Base-by-base conservation (phyloP, 2,797 vertebrate species). In the Cynodonichthys magdalenae region DNA sequence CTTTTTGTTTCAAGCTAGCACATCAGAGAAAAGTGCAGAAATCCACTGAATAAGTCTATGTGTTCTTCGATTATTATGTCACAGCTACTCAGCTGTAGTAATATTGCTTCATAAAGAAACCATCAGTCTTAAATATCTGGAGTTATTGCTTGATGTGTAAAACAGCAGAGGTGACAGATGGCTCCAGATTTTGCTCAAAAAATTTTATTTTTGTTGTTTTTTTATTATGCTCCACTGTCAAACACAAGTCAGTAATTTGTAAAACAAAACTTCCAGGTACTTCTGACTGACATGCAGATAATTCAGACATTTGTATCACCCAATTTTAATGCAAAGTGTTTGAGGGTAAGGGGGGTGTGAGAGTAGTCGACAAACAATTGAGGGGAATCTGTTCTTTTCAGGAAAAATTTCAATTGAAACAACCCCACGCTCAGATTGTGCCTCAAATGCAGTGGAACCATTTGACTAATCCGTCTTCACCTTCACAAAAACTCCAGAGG, bases 371-470 rank as follows among this genome's bases (percentile, higher is more conserved):
- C 66, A 55, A 60, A 53, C 69, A 66, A 63, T 55, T 69, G 44
- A 68, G 53, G 18, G 46, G 46, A 77, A 50, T 74, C 51, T 49
- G 55, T 31, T 69, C 46, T 68, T 75, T 74, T 72, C 63, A 70
- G 66, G 83, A 75, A 87, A 87, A 89, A 15, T 85, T n/a, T 84
- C 78, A 85, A 92, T 95, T 86, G 73, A 74, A 84, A 87, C 85
- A 83, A 82, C 75, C 69, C 36, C 67, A 82, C 89, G 69, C 72
- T 89, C 87, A 91, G 91, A 59, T 47, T 69, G 44, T 61, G 70
- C 27, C 75, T 88, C 87, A 92, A 93, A 92, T 91, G 85, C 84
- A 54, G 68, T 49, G 34, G 54, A 49, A 53, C 66, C 70, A 70
- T 85, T 83, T 83, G 75, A 85, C 69, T 85, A 84, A 89, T 89